These are phyloP conservation scores for Toxostoma redivivum DNA, from an alignment of 2,113 vertebrate genomes.

Conservation along the genomic window DNA sequence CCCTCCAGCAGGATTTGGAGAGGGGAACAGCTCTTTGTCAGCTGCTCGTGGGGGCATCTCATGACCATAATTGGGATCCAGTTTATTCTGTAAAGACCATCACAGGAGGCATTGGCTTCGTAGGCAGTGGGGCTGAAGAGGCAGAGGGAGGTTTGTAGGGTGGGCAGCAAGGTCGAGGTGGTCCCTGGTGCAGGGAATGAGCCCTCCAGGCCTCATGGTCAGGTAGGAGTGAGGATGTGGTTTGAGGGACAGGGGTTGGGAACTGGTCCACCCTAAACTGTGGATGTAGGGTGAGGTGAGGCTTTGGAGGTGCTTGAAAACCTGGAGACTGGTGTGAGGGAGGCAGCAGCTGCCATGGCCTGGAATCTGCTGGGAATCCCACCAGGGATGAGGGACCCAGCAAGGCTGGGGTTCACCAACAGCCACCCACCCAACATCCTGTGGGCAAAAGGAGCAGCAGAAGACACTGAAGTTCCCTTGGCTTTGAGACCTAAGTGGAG, in stretches of 20 bases:
- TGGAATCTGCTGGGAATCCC: not conserved
- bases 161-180: not conserved
- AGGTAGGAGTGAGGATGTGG: not conserved
- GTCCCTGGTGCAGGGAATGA: not conserved
- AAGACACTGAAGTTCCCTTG: not conserved
- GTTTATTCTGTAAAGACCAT: not conserved
- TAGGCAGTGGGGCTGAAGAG: not conserved
- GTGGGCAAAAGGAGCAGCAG: not conserved
- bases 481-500: not conserved
- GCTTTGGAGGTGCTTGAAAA: not conserved
- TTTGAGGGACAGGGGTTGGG: not conserved
- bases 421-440: not conserved
- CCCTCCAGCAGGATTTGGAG: not conserved
- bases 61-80: not conserved
- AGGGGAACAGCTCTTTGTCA: not conserved
- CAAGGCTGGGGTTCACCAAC: not conserved
- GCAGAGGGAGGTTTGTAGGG: not conserved
- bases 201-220: accelerated
- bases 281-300: not conserved
- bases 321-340: not conserved
- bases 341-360: not conserved
- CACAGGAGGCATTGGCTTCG: not conserved
- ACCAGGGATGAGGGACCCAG: not conserved
- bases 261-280: not conserved
- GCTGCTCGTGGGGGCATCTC: not conserved